Conservation (phyloP, 2,113 vertebrate species). For the Chunga burmeisteri region DNA sequence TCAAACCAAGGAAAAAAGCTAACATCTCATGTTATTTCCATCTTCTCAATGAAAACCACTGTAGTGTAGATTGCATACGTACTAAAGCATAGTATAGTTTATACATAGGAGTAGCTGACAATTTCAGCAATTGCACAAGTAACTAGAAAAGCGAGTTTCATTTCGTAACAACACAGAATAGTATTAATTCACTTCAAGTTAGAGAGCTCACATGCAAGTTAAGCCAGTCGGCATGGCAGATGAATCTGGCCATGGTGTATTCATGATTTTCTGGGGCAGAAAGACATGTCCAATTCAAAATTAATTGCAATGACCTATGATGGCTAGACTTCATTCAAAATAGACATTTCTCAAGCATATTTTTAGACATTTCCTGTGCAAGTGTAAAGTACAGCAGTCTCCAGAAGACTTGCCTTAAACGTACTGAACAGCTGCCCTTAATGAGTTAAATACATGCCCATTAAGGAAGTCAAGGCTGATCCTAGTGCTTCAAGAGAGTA, state of each 20-base stretch:
- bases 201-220: neutral
- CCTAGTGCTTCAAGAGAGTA: neutral
- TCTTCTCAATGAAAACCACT: constrained; percentile 2
- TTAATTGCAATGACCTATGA: neutral
- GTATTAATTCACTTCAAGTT: neutral
- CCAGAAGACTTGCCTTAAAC: neutral
- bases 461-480: neutral
- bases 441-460: neutral
- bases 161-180: neutral
- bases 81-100: neutral
- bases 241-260: neutral
- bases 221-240: neutral
- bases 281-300: neutral
- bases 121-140: neutral
- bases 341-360: neutral
- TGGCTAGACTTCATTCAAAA: neutral
- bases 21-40: constrained; percentile 12
- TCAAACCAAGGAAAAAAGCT: neutral
- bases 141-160: neutral
- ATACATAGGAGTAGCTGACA: neutral
- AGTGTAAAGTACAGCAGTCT: neutral
- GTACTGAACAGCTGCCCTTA: neutral
- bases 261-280: neutral
- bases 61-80: neutral
- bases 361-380: neutral